Evolutionary conservation across 2,113 vertebrate genomes (phyloP).

Genomic region (Naja naja): DNA sequence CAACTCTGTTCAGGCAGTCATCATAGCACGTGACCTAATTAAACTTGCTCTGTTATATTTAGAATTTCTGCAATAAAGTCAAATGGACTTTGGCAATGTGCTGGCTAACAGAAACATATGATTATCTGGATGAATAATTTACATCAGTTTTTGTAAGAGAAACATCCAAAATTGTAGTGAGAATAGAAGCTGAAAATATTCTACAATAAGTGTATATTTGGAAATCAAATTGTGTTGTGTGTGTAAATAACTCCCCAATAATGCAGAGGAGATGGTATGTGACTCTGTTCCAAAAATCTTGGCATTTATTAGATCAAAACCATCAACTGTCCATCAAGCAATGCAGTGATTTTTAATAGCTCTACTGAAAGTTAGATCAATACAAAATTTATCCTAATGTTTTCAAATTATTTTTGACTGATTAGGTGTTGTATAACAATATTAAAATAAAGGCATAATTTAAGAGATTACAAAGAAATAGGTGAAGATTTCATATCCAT

Average conservation of each 20-base stretch:
- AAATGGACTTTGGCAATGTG: constrained; percentile 37
- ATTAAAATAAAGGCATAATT: not conserved
- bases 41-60: constrained; percentile 12
- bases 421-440: constrained; percentile 1
- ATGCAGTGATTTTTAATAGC: constrained; percentile 36
- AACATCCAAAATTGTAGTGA: constrained; percentile 1
- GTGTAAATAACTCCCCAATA: constrained; percentile 25
- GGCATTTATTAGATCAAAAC: constrained; percentile 43
- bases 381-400: not conserved
- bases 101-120: constrained; percentile 26
- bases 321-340: constrained; percentile 48
- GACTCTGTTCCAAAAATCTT: constrained; percentile 41
- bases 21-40: constrained; percentile 38
- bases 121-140: constrained; percentile 15
- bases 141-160: constrained; percentile 21
- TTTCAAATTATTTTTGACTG: not conserved
- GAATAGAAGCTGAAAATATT: constrained; percentile 39
- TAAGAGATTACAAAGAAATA: constrained; percentile 13
- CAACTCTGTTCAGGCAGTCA: not conserved
- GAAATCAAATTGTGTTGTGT: constrained; percentile 34
- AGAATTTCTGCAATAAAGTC: constrained; percentile 44
- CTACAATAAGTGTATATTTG: constrained; percentile 30
- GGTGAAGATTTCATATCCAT: not conserved
- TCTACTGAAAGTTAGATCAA: constrained; percentile 19
- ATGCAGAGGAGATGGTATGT: constrained; percentile 56